Base-by-base conservation (phyloP, 2,797 vertebrate species). In the Mormyrus proboscirostris region DNA sequence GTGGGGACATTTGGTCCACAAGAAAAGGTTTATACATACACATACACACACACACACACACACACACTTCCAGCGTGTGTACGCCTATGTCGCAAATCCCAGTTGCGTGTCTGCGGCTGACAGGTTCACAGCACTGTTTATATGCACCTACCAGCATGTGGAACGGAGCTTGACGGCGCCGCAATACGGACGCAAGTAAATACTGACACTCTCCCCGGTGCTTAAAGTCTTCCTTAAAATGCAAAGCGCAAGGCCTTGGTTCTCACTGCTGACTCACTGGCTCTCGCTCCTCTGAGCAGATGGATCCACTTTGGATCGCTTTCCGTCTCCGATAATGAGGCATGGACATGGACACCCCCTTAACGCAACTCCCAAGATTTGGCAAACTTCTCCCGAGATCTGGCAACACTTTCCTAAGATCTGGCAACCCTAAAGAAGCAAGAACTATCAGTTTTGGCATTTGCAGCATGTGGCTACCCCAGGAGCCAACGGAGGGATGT, bases 91-190 rank as follows among this genome's bases (percentile, higher is more conserved):
- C 22, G 14, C 44, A 25, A 25, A 47, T 44, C 86, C 41, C 59
- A 14, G 19, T 38, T 47, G 87, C 22, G 9, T 65, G 19, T 16
- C 12, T 59, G 51, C 55, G 7, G 57, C 9, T 88, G 62, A 69
- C 62, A 76, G n/a, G 86, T 88, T 73, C 87, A 51, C 47, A 51
- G 51, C 22, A 14, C 51, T 86, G 62, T 88, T 76, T 76, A 69
- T 19, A 25, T 22, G 47, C 22, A 25, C 41, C 49, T 84, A n/a
- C 19, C 6, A 4, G 25, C 6, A 10, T 57, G 49, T 62, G 88
- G 19, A 89, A 83, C 82, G 53, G 55, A 90, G 65, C 69, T 49
- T 89, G 87, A 90, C 85, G 88, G 87, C 16, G 6, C 88, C 33
- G 41, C 69, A 88, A 89, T 29, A 62, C 2, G 69, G 47, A 65